Evolutionary conservation across 2,113 vertebrate species (phyloP), one percentile per base, ranked within the genome.

Genomic region (Pungitius pungitius): DNA sequence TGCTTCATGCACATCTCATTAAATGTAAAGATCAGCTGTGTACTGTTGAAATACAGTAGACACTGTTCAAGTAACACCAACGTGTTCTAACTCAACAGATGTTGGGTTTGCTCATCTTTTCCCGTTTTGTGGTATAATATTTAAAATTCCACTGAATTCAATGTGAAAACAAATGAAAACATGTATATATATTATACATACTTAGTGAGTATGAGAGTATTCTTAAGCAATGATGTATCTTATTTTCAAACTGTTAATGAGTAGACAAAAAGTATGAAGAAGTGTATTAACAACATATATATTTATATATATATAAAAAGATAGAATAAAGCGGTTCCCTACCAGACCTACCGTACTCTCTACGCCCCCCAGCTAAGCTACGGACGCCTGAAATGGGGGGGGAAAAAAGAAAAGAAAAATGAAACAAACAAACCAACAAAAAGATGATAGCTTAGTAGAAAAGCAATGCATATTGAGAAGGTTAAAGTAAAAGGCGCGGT

Each of bases 311-410:
- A 39, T 39, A 39, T 39, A 39, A 82, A 84, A 90, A 87, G 64
- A 77, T 65, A 87, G 58, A 90, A 90, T 83, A 92, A 90, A 92
- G 68, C 51, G 22, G 69, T 87, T 86, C 92, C 92, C 92, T 93
- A 91, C 91, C 88, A 89, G 92, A 94, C 93, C 93, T 94, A 93
- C 93, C 93, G 93, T 94, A 93, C 89, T 90, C 85, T 90, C 90
- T 93, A 93, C 91, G 90, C 90, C 92, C 93, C 91, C 89, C 90
- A 89, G 92, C 93, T 94, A 93, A 94, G 85, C 93, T 94, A 94
- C 82, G 90, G 91, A 80, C 80, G 91, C 93, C 94, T 94, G 85
- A 87, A 94, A 92, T 88, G 62, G 78, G 83, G 77, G 86, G 61
- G 66, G 66, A 69, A 67, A 82, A 80, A 73, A 73, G 54, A 45